Percentiles rank a stretch among this genome's conserved stretches.
Evolutionary conservation across 2,797 vertebrate species (phyloP).

Genomic region (Zalophus californianus): DNA sequence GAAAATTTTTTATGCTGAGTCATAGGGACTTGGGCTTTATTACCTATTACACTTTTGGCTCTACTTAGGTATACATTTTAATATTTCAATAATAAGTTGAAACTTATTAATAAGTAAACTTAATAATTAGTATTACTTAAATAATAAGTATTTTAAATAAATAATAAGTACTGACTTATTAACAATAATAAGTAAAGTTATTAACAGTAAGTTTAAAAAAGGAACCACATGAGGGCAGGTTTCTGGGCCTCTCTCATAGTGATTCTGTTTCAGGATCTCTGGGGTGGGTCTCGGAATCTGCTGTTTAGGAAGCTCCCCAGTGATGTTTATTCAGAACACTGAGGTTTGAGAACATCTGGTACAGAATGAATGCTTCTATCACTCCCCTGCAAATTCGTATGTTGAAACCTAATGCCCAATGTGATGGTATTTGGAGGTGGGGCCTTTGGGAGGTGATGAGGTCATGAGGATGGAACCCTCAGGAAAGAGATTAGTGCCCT

Average conservation of each 20-base stretch:
- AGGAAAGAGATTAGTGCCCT: neutral
- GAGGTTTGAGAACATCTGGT: neutral
- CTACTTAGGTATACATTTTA: neutral
- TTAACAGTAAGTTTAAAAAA: neutral
- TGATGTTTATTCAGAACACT: neutral
- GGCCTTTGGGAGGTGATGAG: neutral
- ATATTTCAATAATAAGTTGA: neutral
- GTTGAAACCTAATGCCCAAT: neutral
- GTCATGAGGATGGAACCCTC: neutral
- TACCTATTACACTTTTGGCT: neutral
- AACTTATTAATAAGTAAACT: neutral
- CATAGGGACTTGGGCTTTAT: neutral
- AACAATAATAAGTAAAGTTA: neutral
- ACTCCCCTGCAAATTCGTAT: neutral
- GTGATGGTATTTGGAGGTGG: neutral
- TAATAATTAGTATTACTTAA: neutral
- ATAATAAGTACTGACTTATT: neutral
- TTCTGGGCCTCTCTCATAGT: neutral
- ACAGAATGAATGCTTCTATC: neutral
- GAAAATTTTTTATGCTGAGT: neutral
- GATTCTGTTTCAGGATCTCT: slow-evolving; percentile 12
- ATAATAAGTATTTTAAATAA: neutral
- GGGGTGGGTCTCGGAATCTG: neutral
- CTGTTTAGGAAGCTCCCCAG: neutral
- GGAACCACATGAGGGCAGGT: neutral